Evolutionary conservation across 2,888 invertebrate species (phyloP).

Genomic region (Bellardia bayeri): DNA sequence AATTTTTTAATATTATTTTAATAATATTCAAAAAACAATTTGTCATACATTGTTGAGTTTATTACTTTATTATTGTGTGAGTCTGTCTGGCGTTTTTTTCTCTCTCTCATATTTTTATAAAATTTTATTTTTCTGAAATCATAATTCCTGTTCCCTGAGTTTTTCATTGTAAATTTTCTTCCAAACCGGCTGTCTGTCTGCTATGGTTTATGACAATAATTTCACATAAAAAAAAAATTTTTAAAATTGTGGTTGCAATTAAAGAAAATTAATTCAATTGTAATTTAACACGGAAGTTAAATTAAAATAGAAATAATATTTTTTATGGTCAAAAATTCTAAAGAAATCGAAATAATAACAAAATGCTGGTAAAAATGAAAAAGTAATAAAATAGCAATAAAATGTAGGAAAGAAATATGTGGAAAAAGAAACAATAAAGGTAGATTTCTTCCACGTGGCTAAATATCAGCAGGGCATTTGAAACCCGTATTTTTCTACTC

Average conservation of each 20-base stretch:
- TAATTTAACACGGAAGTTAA: slow-evolving; percentile 61
- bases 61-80: slow-evolving; percentile 65
- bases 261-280: slow-evolving; percentile 55
- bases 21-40: slow-evolving; percentile 68
- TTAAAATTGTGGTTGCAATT: slow-evolving; percentile 52
- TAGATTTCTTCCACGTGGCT: too few species aligned
- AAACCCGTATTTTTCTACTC: too few species aligned
- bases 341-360: neutral
- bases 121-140: neutral
- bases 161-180: neutral
- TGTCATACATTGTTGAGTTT: slow-evolving; percentile 71
- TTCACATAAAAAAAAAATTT: slow-evolving; percentile 39
- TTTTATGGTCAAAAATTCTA: neutral
- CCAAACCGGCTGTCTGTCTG: neutral
- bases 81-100: slow-evolving; percentile 2
- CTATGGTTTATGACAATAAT: slow-evolving; percentile 39
- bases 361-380: too few species aligned
- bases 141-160: slow-evolving; percentile 20
- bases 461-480: too few species aligned
- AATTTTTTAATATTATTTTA: slow-evolving; percentile 62
- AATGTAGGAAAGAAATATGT: neutral
- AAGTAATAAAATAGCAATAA: neutral
- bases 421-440: too few species aligned
- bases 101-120: neutral
- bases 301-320: slow-evolving; percentile 8